Conservation (phyloP, 2,113 vertebrate species). For the Trachemys scripta region DNA sequence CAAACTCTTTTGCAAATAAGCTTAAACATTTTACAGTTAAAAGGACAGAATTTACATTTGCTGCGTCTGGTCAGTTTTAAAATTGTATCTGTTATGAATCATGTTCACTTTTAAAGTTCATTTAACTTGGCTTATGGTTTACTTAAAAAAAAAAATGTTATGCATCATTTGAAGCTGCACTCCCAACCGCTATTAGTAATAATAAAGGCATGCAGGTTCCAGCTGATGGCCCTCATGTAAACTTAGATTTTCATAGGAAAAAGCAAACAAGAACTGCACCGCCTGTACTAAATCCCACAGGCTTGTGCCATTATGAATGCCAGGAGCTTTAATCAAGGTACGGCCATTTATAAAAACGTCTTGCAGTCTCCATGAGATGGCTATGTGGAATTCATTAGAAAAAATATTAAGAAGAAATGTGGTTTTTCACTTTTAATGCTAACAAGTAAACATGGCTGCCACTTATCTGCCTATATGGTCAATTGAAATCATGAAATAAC, state of each 20-base stretch:
- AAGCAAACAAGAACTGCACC: slow-evolving; percentile 61
- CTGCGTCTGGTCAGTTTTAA: slow-evolving; percentile 77
- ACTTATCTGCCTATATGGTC: not conserved
- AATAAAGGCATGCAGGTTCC: slow-evolving; percentile 63
- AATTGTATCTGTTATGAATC: slow-evolving; percentile 77
- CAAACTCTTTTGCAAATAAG: slow-evolving; percentile 75
- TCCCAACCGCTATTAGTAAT: slow-evolving; percentile 65
- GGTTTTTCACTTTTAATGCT: not conserved
- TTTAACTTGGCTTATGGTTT: slow-evolving; percentile 77
- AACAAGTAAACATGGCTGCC: not conserved
- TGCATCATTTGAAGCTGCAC: slow-evolving; percentile 67
- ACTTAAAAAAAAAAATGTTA: slow-evolving; percentile 60
- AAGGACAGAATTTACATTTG: slow-evolving; percentile 78
- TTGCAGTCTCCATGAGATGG: not conserved
- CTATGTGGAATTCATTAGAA: not conserved
- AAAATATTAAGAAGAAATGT: not conserved
- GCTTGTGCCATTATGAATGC: not conserved
- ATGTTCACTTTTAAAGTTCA: slow-evolving; percentile 79
- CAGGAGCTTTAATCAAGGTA: slow-evolving; percentile 3
- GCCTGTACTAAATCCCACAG: not conserved
- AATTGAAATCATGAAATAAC: not conserved
- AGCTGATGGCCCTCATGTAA: slow-evolving; percentile 53
- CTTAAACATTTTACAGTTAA: slow-evolving; percentile 79
- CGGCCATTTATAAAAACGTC: not conserved
- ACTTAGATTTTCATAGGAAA: slow-evolving; percentile 71